Evolutionary conservation across 2,888 invertebrate species (phyloP), one percentile per base, ranked within the genome.

Genomic region (Octodonta nipae): DNA sequence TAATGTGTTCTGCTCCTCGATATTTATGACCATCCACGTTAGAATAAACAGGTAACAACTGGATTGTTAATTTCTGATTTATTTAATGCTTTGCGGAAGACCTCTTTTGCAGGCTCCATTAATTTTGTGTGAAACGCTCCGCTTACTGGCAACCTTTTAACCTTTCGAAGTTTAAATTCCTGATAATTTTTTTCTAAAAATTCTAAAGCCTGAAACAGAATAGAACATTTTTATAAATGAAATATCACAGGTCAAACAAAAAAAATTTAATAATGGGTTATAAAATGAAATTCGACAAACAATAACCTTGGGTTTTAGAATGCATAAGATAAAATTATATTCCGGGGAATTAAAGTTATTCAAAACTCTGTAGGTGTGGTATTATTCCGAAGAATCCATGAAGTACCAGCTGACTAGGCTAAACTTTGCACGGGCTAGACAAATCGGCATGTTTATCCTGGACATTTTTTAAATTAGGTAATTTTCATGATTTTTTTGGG

Each of bases 121-220:
- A 89, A 60, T 1, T 67, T 63, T 1, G 85, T 80, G 57, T 91
- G 89, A 60, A 87, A 89, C 2, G 89, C 92, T 27, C 91, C 92
- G 43, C 75, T 78, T 1, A 88, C 89, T 12, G 81, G 75, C 35
- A 92, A 64, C 20, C 73, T 61, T 49, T 73, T 76, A 3, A 76
- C 60, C 41, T 68, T 68, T 12, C 64, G 63, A 15, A 89, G 61
- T 30, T 73, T 74, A 43, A 76, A 75, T 31, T 71, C 66, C 35
- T 65, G 62, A 1, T 66, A 64, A 56, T 84, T 78, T 28, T 70
- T 62, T 52, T 79, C 73, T 5, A 88, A 54, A 56, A 75, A 87
- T 13, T 75, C 66, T 8, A 85, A 57, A 14, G 83, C 79, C 75
- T 75, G 51, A 32, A 56, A 51, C 43, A 42, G 36, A 42, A 41